Evolutionary conservation across 1,140 invertebrate genomes (phyloP).

Genomic region (Gyrodactylus bullatarudis): DNA sequence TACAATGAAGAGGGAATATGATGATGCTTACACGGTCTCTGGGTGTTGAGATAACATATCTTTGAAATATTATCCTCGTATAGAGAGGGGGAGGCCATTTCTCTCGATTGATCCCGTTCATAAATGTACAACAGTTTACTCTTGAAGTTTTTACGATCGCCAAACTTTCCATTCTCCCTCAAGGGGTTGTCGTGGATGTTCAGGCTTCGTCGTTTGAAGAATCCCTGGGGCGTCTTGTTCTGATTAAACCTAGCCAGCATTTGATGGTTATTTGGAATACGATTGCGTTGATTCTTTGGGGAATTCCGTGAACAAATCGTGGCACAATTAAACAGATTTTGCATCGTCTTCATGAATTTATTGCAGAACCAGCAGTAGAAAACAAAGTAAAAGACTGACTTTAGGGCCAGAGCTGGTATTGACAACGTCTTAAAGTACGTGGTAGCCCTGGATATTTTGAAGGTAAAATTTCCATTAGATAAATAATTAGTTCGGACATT

Average conservation of each 20-base stretch:
- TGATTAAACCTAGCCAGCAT: neutral
- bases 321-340: neutral
- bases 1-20: neutral
- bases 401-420: neutral
- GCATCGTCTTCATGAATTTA: neutral
- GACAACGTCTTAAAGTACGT: neutral
- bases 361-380: neutral
- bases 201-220: no score
- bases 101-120: neutral
- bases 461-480: neutral
- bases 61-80: no score
- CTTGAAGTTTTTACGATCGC: no score
- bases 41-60: neutral
- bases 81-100: no score
- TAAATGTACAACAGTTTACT: no score
- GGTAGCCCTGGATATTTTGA: neutral
- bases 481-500: neutral
- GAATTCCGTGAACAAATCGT: neutral
- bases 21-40: neutral
- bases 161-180: no score
- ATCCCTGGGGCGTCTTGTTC: neutral
- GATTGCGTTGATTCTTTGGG: neutral
- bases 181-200: no score
- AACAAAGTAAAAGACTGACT: neutral
- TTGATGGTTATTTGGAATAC: no score